phyloP scores from a whole-genome alignment of 1,140 invertebrate genomes.

The Venturia canescens region DNA sequence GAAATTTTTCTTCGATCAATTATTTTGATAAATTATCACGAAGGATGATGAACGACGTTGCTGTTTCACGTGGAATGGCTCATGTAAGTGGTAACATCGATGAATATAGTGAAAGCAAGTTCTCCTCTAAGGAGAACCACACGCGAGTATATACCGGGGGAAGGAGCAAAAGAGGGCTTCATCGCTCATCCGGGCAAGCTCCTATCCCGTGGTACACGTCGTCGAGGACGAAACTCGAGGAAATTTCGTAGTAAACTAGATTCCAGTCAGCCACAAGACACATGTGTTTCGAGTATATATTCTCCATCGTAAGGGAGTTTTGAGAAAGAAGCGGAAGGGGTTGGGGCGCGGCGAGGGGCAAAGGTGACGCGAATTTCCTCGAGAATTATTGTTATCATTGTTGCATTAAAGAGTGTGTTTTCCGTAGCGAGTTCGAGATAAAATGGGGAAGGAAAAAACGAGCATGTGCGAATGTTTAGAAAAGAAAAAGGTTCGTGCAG shows the following conservation, averaged over 20 bases:
- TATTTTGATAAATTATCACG: background rate
- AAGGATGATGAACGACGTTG: background rate
- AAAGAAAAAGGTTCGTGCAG: background rate
- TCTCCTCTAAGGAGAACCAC: slow-evolving; percentile 13
- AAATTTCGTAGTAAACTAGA: slow-evolving; percentile 45
- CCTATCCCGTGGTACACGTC: slow-evolving; percentile 25
- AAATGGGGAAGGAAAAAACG: background rate
- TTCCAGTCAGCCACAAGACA: slow-evolving; percentile 36
- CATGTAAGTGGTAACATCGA: background rate
- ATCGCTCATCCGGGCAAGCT: slow-evolving; percentile 35
- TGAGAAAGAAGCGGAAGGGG: background rate
- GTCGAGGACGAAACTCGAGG: slow-evolving; percentile 32
- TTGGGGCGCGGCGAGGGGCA: no score
- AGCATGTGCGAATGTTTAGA: background rate
- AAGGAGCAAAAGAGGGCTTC: slow-evolving; percentile 3
- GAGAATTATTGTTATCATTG: slow-evolving; percentile 18
- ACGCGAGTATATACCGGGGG: background rate
- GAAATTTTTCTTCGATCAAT: background rate
- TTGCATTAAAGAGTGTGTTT: background rate
- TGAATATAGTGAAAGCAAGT: slow-evolving; percentile 12
- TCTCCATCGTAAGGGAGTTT: background rate
- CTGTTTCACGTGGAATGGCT: background rate
- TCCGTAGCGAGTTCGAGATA: background rate
- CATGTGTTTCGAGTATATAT: slow-evolving; percentile 31
- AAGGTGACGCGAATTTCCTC: slow-evolving; percentile 1